These are phyloP conservation scores for Trachelus tabidus DNA, from an alignment of 2,888 invertebrate species.

Conservation along the genomic window DNA sequence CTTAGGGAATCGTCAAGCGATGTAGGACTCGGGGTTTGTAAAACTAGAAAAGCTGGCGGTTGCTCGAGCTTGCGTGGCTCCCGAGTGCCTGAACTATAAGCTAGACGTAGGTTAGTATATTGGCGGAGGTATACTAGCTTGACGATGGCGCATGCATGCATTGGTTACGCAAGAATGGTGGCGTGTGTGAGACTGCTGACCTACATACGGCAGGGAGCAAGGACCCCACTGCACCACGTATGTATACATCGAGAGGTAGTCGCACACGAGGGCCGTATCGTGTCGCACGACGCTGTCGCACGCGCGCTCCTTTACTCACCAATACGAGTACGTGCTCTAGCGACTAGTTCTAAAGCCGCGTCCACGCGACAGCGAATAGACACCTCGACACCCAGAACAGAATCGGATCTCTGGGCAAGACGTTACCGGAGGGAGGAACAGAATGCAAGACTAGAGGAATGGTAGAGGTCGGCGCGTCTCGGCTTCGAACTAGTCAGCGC, in stretches of 20 bases:
- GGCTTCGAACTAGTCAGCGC: background rate
- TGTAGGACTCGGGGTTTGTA: background rate
- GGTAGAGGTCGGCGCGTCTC: background rate
- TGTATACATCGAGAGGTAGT: conserved; percentile 7
- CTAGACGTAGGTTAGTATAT: conserved; percentile 11
- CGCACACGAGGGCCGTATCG: conserved; percentile 1
- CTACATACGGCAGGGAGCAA: conserved; percentile 65
- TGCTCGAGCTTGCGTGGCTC: background rate
- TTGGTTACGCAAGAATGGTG: conserved; percentile 64
- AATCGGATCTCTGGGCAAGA: background rate
- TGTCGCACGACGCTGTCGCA: conserved; percentile 23
- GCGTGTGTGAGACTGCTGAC: conserved; percentile 67
- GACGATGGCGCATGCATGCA: conserved; percentile 56
- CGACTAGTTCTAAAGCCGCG: background rate
- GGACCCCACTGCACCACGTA: conserved; percentile 60
- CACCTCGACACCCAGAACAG: background rate
- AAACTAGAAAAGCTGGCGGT: background rate
- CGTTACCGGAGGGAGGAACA: background rate
- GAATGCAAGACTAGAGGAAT: background rate
- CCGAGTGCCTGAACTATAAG: background rate
- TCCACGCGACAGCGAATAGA: background rate
- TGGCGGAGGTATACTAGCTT: conserved; percentile 3
- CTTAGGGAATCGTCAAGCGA: background rate
- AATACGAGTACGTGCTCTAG: conserved; percentile 1
- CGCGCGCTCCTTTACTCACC: conserved; percentile 20